A percentile compares a stretch with the other conserved stretches of the same genome.
Evolutionary conservation across 2,797 vertebrate species (phyloP).

Genomic region (Poliocrania exsul): DNA sequence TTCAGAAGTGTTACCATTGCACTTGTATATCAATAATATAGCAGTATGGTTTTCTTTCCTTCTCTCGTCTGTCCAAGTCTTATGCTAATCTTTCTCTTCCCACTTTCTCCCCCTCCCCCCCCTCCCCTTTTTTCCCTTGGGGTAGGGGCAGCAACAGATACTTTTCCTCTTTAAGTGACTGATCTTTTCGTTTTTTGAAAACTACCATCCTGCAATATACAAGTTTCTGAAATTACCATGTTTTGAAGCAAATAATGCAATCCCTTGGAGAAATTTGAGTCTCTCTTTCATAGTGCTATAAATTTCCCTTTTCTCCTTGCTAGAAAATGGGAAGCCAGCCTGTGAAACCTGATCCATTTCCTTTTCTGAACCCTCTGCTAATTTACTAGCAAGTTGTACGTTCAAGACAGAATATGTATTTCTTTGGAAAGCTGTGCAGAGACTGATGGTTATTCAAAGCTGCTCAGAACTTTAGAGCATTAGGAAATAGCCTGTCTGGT

Average conservation of each 20-base stretch:
- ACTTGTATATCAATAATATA: background rate
- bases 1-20: background rate
- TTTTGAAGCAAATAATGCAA: constrained; percentile 30
- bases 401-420: constrained; percentile 10
- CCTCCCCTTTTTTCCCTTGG: background rate
- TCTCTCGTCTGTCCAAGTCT: background rate
- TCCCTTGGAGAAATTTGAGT: background rate
- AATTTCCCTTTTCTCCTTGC: background rate
- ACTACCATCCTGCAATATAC: background rate
- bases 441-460: background rate
- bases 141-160: background rate
- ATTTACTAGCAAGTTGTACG: background rate
- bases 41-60: background rate
- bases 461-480: background rate
- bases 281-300: background rate
- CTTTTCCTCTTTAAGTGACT: background rate
- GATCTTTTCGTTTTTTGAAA: background rate
- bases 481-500: background rate
- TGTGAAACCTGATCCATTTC: background rate
- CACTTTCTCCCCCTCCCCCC: too few species aligned
- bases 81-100: background rate
- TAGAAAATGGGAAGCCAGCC: background rate
- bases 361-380: background rate
- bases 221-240: background rate
- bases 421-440: background rate